Evolutionary conservation across 2,797 vertebrate genomes (phyloP).

Genomic region (Melopsittacus undulatus): DNA sequence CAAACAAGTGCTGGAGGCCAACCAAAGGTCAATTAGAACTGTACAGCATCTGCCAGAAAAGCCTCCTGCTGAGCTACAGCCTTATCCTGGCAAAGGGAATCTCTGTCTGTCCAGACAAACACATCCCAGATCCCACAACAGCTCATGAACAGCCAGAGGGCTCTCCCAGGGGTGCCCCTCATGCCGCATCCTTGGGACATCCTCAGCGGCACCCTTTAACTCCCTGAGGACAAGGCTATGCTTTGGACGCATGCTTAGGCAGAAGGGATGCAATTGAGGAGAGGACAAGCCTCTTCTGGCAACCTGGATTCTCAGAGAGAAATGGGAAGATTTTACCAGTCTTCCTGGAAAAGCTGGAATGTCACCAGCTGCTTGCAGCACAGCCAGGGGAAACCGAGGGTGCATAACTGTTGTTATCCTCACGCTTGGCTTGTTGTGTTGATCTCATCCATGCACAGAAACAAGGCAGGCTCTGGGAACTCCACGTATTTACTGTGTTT

Average conservation of each 20-base stretch:
- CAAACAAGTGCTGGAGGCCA: constrained; percentile 7
- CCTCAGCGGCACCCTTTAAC: not conserved
- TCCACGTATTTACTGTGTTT: not conserved
- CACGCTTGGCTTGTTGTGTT: not conserved
- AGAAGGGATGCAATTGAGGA: not conserved
- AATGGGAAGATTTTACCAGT: not conserved
- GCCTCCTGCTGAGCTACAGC: constrained; percentile 24
- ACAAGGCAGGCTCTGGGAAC: not conserved
- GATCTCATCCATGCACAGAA: not conserved
- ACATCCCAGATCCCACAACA: not conserved
- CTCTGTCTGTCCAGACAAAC: not conserved
- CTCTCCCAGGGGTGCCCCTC: not conserved
- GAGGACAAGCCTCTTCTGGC: not conserved
- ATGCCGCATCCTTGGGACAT: not conserved
- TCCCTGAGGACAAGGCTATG: not conserved
- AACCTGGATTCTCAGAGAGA: not conserved
- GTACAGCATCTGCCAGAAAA: constrained; percentile 1
- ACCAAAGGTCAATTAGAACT: constrained; percentile 27
- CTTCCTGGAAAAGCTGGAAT: not conserved
- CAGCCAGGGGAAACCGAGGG: not conserved
- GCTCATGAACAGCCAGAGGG: not conserved
- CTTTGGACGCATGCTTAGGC: not conserved
- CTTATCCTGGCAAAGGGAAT: not conserved
- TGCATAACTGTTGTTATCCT: not conserved
- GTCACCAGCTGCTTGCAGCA: not conserved